Conservation (phyloP, 2,113 vertebrate genomes). For the Ailurus styani region DNA sequence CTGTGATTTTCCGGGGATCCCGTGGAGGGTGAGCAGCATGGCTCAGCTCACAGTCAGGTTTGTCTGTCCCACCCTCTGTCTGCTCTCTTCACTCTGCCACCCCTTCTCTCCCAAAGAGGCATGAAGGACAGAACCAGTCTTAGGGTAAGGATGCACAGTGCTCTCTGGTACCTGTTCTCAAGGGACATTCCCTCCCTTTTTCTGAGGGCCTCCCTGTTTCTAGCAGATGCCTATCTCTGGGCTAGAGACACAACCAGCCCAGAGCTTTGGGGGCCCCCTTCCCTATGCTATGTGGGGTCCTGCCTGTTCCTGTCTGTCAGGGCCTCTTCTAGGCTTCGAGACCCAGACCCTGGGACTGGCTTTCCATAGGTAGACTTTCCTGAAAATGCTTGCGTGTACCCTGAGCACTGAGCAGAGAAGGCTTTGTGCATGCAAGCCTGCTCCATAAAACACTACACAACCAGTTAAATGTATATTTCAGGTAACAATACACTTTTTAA, state of each 20-base stretch:
- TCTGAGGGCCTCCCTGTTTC: neutral
- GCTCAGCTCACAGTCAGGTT: neutral
- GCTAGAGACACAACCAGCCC: neutral
- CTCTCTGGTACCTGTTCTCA: neutral
- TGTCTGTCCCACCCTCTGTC: neutral
- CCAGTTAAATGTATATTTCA: neutral
- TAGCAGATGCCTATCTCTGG: neutral
- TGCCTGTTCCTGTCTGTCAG: neutral
- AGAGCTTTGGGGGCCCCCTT: neutral
- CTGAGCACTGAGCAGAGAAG: neutral
- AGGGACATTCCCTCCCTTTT: too few species aligned
- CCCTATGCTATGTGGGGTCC: neutral
- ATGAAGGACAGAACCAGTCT: neutral
- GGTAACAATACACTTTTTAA: neutral
- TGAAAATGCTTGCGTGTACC: neutral
- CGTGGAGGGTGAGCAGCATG: accelerated
- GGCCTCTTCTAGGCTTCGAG: neutral
- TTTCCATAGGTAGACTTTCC: neutral
- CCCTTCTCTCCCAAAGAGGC: neutral
- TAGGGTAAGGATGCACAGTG: neutral
- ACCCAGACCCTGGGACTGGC: neutral
- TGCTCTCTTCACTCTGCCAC: too few species aligned
- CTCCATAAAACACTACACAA: neutral
- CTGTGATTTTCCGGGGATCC: neutral
- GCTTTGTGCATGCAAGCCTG: neutral